Base-by-base conservation (phyloP, 2,113 vertebrate genomes). In the Acanthisitta chloris region DNA sequence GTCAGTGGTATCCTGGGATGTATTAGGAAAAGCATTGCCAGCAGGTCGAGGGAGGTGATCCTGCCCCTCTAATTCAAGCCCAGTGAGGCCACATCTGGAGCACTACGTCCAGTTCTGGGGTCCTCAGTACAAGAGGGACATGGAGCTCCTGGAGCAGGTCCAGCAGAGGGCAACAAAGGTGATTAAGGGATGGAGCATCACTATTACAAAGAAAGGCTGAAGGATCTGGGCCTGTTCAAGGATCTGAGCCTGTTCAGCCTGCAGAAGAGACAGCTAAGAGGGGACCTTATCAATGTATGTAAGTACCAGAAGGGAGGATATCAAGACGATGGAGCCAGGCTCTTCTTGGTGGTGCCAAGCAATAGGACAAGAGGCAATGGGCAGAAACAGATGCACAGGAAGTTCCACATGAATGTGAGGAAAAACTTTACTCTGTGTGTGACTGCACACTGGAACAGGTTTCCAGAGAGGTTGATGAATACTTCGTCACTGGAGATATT, bases 381-480 rank as follows among this genome's bases (percentile, higher is more conserved):
- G 29, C 38, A 89, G n/a, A 67, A 45, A 38, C 19, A 29, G 43
- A 51, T 38, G 28, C 10, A 58, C 45, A 25, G 26, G 1, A 81
- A 51, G 4, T 26, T 51, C 28, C n/a, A 40, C 8, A 1, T 15
- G 24, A 14, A 40, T 5, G 6, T 9, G 6, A 74, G 13, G 3
- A 14, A 46, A 19, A 61, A 46, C 8, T 29, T 52, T 25, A 54
- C 29, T 55, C 24, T 46, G 45, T 24, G 14, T 31, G 45, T 52
- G 23, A 14, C 19, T 1, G 1, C 3, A 19, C n/a, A 59, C 3
- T 12, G 2, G 45, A 74, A 67, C 9, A 59, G 13, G 9, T 0
- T 59, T 19, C 38, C n/a, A 54, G 19, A 45, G 45, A 40, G 23
- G 5, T 2, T 51, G 14, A 28, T 12, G 43, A 58, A 23, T 18